Percentiles rank a stretch among this genome's conserved stretches.
Evolutionary conservation across 2,797 vertebrate genomes (phyloP).

Genomic region (Anableps anableps): DNA sequence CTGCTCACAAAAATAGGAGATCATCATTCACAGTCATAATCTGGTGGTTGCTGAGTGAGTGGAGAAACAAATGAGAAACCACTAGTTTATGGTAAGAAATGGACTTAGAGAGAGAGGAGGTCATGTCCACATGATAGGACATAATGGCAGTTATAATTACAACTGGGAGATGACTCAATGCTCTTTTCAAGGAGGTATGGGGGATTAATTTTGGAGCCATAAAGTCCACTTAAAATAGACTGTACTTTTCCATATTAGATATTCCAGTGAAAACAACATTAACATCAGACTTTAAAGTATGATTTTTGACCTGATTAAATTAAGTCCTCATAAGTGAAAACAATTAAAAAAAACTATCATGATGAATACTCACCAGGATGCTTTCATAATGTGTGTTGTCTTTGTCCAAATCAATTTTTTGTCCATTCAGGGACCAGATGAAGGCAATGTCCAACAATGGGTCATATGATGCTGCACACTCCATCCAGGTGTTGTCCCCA

Average conservation of each 20-base stretch:
- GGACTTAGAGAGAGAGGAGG: constrained; percentile 36
- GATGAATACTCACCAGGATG: constrained; percentile 80
- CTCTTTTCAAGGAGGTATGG: constrained; percentile 33
- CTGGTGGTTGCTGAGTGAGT: constrained; percentile 47
- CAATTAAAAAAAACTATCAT: background rate
- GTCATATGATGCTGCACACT: constrained; percentile 92
- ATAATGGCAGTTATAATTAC: constrained; percentile 57
- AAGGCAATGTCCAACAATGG: constrained; percentile 91
- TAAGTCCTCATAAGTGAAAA: background rate
- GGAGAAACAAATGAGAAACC: constrained; percentile 64
- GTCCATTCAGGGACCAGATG: constrained; percentile 92
- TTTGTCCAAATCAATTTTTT: constrained; percentile 89
- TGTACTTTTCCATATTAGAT: constrained; percentile 51
- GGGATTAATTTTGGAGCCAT: constrained; percentile 43
- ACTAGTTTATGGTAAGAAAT: constrained; percentile 51
- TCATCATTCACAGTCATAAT: constrained; percentile 69
- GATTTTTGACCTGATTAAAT: constrained; percentile 16
- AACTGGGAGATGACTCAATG: constrained; percentile 51
- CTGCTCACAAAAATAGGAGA: constrained; percentile 43
- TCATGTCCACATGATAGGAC: constrained; percentile 62
- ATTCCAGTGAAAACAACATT: constrained; percentile 48
- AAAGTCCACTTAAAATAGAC: constrained; percentile 27
- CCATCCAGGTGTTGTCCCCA: constrained; percentile 89
- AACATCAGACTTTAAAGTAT: constrained; percentile 33
- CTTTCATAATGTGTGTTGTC: constrained; percentile 88